Conservation (phyloP, 2,888 invertebrate species). For the Tachina grossa region DNA sequence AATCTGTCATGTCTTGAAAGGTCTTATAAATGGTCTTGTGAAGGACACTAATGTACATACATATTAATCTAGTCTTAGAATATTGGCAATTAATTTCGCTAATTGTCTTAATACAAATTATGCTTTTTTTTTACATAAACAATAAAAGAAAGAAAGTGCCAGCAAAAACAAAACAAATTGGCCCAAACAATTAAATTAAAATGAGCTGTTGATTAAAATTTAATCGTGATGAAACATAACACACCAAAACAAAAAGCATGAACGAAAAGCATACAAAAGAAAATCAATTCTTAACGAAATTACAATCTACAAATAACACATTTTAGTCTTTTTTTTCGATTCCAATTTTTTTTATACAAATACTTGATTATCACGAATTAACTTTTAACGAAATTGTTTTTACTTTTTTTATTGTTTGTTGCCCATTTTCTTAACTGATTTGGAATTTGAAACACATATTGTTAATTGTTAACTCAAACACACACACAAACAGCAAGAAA, state of each 20-base stretch:
- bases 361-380: slow-evolving; percentile 53
- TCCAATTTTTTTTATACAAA: neutral
- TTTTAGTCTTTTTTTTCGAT: slow-evolving; percentile 11
- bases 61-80: no score
- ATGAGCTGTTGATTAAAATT: slow-evolving; percentile 57
- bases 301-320: slow-evolving; percentile 46
- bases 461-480: slow-evolving; percentile 49
- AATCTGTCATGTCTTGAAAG: no score
- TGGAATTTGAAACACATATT: slow-evolving; percentile 24
- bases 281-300: slow-evolving; percentile 43
- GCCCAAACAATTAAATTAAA: slow-evolving; percentile 47
- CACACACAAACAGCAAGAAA: slow-evolving; percentile 4
- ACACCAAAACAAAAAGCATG: neutral
- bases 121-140: neutral
- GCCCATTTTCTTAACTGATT: slow-evolving; percentile 10
- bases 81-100: no score
- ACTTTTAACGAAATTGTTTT: slow-evolving; percentile 27
- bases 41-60: no score
- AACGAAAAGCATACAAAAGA: slow-evolving; percentile 26
- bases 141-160: neutral
- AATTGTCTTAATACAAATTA: no score
- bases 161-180: slow-evolving; percentile 1
- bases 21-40: no score
- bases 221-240: slow-evolving; percentile 44
- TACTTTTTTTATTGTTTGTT: neutral